Evolutionary conservation across 2,113 vertebrate genomes (phyloP), one percentile per base, ranked within the genome.

Genomic region (Labeo rohita): DNA sequence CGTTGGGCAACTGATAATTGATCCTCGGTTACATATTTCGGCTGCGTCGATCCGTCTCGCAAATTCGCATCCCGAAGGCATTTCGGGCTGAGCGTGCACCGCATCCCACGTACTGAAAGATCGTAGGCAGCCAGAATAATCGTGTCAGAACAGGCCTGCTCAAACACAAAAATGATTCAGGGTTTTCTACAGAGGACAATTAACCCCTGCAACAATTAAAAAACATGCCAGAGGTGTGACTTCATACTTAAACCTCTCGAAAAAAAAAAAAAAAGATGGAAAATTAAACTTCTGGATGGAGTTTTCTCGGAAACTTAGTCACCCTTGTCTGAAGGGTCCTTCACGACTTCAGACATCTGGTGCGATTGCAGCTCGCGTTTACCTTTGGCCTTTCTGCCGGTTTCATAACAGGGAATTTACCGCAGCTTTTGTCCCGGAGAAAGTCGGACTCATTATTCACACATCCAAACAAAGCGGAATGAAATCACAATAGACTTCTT

Each of bases 61-160:
- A 47, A 36, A 47, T 28, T 80, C 13, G 39, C 39, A 28, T 79
- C 76, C 76, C 36, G 16, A 12, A 79, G 76, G 76, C 50, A 79
- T 63, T 63, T 63, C 7, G 6, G 47, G 39, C 39, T 23, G 11
- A 36, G n/a, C 21, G 43, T 1, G 59, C 66, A 70, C 34, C 34
- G 66, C 73, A 75, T 54, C 81, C 23, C n/a, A 39, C 66, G 11
- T 28, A 18, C 50, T 92, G 93, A 92, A 93, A 91, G 94, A 91
- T 36, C 15, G 73, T 47, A 50, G 45, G 21, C 61, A 47, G 8
- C n/a, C 18, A 45, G 75, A 52, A 28, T 7, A 43, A 59, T 61
- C 86, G 47, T 79, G 86, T 80, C 68, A 21, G 70, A 45, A 84
- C 86, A 74, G 82, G 86, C 45, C 82, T 80, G 66, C 43, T 68